These are phyloP conservation scores for Hydractinia echinata DNA, from an alignment of 30 jellyfish, hydroid and myxozoan genomes.

Conservation along the genomic window DNA sequence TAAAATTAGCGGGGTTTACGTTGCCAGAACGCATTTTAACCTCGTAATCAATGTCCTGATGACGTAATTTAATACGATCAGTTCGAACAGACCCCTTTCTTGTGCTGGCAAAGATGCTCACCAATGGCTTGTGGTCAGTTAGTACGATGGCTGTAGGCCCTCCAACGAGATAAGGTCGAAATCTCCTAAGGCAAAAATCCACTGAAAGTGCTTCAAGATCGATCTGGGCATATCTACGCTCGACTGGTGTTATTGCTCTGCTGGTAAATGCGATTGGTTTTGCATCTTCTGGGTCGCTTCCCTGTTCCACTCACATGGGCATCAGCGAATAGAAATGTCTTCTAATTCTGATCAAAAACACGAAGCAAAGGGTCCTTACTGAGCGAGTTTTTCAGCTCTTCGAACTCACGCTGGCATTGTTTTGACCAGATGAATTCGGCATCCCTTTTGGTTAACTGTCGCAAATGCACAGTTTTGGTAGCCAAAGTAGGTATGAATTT, in stretches of 20 bases:
- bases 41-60: constrained; percentile 21
- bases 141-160: constrained; percentile 17
- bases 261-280: not conserved
- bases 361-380: constrained; percentile 11
- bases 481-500: too few relatives aligned
- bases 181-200: constrained; percentile 38
- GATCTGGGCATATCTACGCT: constrained; percentile 25
- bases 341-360: constrained; percentile 31
- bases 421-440: too few relatives aligned
- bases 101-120: constrained; percentile 15
- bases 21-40: constrained; percentile 21
- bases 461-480: constrained; percentile 25
- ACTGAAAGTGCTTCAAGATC: constrained; percentile 38
- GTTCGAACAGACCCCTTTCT: constrained; percentile 31
- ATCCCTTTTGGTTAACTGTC: constrained; percentile 25
- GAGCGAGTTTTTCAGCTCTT: constrained; percentile 13
- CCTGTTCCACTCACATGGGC: constrained; percentile 39
- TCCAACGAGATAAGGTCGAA: constrained; percentile 31
- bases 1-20: constrained; percentile 36
- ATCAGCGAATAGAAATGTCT: constrained; percentile 30
- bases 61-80: constrained; percentile 28
- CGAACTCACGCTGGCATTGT: too few relatives aligned
- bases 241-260: constrained; percentile 22
- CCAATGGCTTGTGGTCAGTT: constrained; percentile 57
- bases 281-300: not conserved